phyloP scores from a whole-genome alignment of 2,113 vertebrate genomes.

The Corvus cornix region DNA sequence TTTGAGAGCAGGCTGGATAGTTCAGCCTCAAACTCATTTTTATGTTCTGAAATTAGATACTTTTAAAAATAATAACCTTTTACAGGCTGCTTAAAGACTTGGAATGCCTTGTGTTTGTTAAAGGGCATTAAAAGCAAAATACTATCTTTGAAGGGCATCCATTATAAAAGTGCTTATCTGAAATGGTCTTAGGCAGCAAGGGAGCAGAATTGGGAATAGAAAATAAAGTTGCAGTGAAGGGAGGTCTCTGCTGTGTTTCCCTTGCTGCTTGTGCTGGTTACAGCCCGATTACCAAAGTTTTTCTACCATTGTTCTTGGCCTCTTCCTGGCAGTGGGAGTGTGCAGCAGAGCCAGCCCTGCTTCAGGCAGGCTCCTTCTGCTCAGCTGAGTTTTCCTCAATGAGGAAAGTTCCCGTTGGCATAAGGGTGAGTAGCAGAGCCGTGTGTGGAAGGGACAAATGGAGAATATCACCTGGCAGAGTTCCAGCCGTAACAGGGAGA shows the following conservation, averaged over 20 bases:
- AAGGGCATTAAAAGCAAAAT: constrained; percentile 39
- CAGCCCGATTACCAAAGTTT: background rate
- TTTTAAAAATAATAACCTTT: constrained; percentile 37
- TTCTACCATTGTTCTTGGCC: background rate
- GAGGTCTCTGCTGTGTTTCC: background rate
- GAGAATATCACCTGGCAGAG: background rate
- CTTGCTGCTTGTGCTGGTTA: background rate
- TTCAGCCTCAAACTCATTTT: background rate
- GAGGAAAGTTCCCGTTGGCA: background rate
- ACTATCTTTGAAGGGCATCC: constrained; percentile 30
- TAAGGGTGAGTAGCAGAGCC: background rate
- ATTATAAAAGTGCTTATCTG: constrained; percentile 37
- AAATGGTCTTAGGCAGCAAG: background rate
- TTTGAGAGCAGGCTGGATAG: background rate
- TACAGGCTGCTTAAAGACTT: constrained; percentile 42
- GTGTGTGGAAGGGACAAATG: background rate
- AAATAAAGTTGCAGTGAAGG: background rate
- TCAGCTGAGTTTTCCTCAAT: background rate
- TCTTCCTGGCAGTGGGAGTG: background rate
- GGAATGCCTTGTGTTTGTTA: constrained; percentile 26
- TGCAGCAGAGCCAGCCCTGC: background rate
- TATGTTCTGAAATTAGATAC: constrained; percentile 39
- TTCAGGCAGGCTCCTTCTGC: background rate
- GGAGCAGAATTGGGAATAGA: background rate
- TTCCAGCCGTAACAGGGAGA: background rate